phyloP scores from a whole-genome alignment of 1,140 invertebrate species.

The Trichonephila clavipes region DNA sequence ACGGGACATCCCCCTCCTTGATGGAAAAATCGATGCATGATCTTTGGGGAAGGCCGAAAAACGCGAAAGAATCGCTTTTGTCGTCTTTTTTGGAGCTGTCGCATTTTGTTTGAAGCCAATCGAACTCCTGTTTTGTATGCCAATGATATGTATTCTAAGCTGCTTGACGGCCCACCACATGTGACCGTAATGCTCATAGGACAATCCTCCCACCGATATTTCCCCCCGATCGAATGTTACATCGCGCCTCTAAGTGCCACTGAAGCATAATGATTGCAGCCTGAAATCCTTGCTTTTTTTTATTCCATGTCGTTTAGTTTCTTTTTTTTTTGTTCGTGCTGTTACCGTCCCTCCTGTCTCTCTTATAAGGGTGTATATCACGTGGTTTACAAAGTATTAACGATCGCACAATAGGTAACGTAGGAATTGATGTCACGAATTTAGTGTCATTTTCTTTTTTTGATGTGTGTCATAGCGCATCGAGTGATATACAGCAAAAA shows the following conservation, averaged over 20 bases:
- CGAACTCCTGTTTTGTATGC: constrained; percentile 67
- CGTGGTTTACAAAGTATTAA: no score
- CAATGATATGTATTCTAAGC: constrained; percentile 60
- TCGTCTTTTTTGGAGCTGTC: constrained; percentile 39
- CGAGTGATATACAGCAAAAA: no score
- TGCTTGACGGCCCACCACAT: constrained; percentile 52
- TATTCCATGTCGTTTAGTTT: background rate
- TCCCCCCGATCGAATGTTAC: constrained; percentile 19
- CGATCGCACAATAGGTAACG: no score
- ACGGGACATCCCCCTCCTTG: background rate
- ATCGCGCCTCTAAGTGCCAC: background rate
- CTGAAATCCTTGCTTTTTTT: background rate
- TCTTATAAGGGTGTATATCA: no score
- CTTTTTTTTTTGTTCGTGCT: background rate
- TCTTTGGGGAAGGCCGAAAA: constrained; percentile 13
- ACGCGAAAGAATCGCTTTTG: constrained; percentile 56
- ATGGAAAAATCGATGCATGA: constrained; percentile 64
- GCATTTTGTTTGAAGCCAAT: constrained; percentile 67
- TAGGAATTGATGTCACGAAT: no score
- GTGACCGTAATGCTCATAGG: constrained; percentile 53
- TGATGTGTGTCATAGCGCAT: no score
- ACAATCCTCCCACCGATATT: background rate
- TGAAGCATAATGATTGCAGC: constrained; percentile 10
- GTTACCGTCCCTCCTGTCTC: no score
- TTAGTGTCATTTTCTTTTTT: no score